Conservation (phyloP, 2,888 invertebrate species). For the Spilarctia lutea region DNA sequence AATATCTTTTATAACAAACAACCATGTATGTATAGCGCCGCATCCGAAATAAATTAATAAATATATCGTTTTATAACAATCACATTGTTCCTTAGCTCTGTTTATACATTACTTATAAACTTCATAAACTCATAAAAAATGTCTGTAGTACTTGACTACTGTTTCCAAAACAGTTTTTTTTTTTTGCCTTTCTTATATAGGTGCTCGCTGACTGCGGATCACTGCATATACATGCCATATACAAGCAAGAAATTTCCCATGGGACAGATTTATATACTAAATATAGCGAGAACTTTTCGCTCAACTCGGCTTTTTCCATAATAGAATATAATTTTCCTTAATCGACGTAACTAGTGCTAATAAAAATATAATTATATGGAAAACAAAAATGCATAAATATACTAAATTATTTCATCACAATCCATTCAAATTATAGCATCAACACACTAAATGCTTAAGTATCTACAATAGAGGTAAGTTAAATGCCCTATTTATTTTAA, state of each 20-base stretch:
- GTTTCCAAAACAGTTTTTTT: background rate
- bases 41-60: background rate
- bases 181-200: background rate
- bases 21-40: background rate
- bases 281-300: background rate
- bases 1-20: background rate
- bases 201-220: background rate
- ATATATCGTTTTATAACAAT: background rate
- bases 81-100: background rate
- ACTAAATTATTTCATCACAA: conserved; percentile 29
- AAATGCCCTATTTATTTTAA: conserved; percentile 50
- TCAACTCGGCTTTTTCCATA: background rate
- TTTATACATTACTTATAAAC: background rate
- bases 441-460: conserved; percentile 3
- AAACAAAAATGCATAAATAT: background rate
- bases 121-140: background rate
- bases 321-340: background rate
- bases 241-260: no score
- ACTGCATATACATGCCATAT: no score
- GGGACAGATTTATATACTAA: background rate
- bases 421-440: background rate
- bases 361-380: background rate
- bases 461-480: conserved; percentile 38
- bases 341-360: background rate
- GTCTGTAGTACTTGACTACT: background rate